A percentile compares a stretch with the other conserved stretches of the same genome.
Conservation (phyloP, 1,140 invertebrate genomes). For the Harpegnathos saltator region DNA sequence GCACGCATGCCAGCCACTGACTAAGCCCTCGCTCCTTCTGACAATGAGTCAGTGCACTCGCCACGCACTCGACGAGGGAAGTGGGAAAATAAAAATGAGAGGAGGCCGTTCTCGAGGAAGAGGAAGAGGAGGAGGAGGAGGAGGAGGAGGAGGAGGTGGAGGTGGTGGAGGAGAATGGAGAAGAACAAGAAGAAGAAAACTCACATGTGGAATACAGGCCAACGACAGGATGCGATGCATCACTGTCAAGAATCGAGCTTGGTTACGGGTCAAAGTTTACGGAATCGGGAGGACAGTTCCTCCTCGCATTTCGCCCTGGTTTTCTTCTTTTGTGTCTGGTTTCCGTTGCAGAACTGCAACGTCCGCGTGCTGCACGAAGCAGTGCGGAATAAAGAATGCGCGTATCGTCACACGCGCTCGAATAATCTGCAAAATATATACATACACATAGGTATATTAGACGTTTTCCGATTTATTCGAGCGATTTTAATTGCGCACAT, state of each 20-base stretch:
- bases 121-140: conserved; percentile 1
- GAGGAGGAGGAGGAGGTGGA: conserved; percentile 3
- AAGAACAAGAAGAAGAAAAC: conserved; percentile 64
- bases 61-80: conserved; percentile 67
- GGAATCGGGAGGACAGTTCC: conserved; percentile 73
- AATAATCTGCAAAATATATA: no score
- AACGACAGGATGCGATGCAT: conserved; percentile 77
- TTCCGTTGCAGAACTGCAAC: conserved; percentile 18
- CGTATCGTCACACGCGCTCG: no score
- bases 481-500: no score
- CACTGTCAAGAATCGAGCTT: conserved; percentile 73
- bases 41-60: conserved; percentile 77
- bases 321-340: conserved; percentile 42
- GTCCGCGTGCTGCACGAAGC: neutral
- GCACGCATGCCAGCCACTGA: conserved; percentile 75
- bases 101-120: conserved; percentile 17
- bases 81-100: conserved; percentile 66
- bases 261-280: conserved; percentile 74
- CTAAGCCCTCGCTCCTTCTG: conserved; percentile 71
- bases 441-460: no score
- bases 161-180: conserved; percentile 28
- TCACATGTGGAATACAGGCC: conserved; percentile 69
- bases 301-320: conserved; percentile 41
- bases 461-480: no score
- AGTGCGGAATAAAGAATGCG: neutral